A percentile compares a stretch with the other conserved stretches of the same genome.
These are phyloP conservation scores for Takifugu rubripes DNA, from an alignment of 2,797 vertebrate species.

Conservation along the genomic window DNA sequence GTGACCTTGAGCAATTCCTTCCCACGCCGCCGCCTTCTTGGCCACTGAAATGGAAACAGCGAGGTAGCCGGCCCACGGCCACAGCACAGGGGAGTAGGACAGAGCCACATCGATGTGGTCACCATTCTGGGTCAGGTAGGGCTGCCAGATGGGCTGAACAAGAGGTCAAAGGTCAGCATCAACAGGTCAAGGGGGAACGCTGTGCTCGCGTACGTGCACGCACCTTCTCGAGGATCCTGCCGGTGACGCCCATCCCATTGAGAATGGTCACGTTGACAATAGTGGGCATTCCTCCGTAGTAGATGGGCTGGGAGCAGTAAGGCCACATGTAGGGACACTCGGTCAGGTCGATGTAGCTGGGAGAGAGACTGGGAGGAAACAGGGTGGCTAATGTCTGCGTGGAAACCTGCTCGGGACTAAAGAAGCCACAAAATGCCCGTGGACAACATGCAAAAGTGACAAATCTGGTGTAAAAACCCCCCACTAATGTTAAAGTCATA, in stretches of 20 bases:
- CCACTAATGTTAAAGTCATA: no score
- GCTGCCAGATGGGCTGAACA: slow-evolving; percentile 94
- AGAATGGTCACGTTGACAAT: slow-evolving; percentile 97
- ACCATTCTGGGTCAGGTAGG: slow-evolving; percentile 95
- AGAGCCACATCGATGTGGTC: slow-evolving; percentile 95
- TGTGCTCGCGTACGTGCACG: not conserved
- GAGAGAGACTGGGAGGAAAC: slow-evolving; percentile 83
- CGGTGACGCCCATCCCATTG: slow-evolving; percentile 98
- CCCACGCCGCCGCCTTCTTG: slow-evolving; percentile 97
- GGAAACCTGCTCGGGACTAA: no score
- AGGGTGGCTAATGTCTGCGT: not conserved
- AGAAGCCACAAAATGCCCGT: no score
- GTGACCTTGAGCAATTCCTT: slow-evolving; percentile 93
- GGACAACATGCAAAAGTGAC: no score
- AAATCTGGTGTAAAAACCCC: no score
- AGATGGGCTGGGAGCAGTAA: slow-evolving; percentile 98
- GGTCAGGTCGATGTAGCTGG: slow-evolving; percentile 96
- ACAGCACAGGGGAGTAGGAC: slow-evolving; percentile 90
- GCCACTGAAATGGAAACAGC: slow-evolving; percentile 96
- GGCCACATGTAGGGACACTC: slow-evolving; percentile 99
- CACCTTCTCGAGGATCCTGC: slow-evolving; percentile 95
- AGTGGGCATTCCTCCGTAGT: slow-evolving; percentile 98
- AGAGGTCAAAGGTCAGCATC: slow-evolving; percentile 4
- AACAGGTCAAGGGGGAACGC: not conserved
- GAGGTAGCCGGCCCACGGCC: slow-evolving; percentile 97